These are phyloP conservation scores for Drosophila persimilis DNA, from an alignment of 1,140 invertebrate genomes.

Conservation along the genomic window DNA sequence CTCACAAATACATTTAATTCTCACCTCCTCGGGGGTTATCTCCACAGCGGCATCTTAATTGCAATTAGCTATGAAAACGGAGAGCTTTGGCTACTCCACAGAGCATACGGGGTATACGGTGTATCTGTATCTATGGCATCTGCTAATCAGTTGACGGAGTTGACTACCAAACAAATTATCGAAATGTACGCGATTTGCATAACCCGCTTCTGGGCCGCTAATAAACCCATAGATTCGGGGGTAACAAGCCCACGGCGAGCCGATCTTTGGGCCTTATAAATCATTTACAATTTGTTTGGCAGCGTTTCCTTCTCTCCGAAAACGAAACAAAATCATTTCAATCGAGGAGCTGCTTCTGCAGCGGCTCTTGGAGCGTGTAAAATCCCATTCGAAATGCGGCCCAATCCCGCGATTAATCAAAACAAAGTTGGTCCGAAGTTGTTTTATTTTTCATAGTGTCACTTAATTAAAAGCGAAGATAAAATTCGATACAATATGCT, in stretches of 20 bases:
- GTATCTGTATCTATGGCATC: conserved; percentile 53
- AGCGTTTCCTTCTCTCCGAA: conserved; percentile 9
- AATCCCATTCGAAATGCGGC: conserved; percentile 53
- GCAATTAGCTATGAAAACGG: conserved; percentile 74
- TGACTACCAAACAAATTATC: conserved; percentile 71
- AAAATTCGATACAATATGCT: conserved; percentile 51
- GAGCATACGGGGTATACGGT: too few species aligned
- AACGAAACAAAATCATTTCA: conserved; percentile 60
- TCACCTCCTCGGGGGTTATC: conserved; percentile 66
- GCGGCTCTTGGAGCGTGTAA: conserved; percentile 46
- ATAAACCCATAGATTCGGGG: conserved; percentile 62
- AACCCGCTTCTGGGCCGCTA: conserved; percentile 53
- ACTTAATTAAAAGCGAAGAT: conserved; percentile 73
- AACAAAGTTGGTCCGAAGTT: conserved; percentile 36
- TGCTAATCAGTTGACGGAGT: conserved; percentile 66
- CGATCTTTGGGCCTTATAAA: conserved; percentile 46
- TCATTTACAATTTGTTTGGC: conserved; percentile 68
- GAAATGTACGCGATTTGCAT: conserved; percentile 59
- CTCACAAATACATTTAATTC: conserved; percentile 57
- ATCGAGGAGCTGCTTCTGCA: conserved; percentile 34
- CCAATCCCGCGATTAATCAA: conserved; percentile 62
- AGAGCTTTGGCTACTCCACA: conserved; percentile 13
- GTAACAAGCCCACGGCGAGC: conserved; percentile 51
- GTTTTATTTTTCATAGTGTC: conserved; percentile 59
- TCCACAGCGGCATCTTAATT: conserved; percentile 64